These are phyloP conservation scores for Columba guinea DNA, from an alignment of 2,797 vertebrate species.

Conservation along the genomic window DNA sequence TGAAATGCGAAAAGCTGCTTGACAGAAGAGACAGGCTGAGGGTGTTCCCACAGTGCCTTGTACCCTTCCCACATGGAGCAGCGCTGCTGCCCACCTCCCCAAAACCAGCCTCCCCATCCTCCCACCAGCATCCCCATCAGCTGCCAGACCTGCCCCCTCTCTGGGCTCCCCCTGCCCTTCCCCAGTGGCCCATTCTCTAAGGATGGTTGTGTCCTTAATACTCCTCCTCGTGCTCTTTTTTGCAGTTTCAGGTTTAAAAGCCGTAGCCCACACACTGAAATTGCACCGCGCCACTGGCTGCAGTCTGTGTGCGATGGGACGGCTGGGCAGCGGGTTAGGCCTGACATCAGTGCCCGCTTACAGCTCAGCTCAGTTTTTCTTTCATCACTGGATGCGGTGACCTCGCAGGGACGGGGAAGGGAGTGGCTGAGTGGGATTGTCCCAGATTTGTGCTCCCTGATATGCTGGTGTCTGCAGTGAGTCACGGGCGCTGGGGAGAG, in stretches of 20 bases:
- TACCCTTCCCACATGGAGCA: neutral
- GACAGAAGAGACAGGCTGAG: neutral
- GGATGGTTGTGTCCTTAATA: rapidly evolving
- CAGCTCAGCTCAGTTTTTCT: rapidly evolving
- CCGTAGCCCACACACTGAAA: rapidly evolving
- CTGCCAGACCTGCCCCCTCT: neutral
- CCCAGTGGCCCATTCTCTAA: neutral
- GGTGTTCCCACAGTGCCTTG: neutral
- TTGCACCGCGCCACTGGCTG: neutral
- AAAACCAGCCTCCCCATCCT: neutral
- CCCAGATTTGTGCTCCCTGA: neutral
- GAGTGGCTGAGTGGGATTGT: neutral
- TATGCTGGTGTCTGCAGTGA: neutral
- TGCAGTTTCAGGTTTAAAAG: neutral
- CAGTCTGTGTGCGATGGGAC: rapidly evolving
- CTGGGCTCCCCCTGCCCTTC: neutral
- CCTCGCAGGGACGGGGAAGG: neutral
- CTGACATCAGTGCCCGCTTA: rapidly evolving
- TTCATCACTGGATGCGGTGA: neutral
- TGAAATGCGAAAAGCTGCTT: constrained; percentile 60
- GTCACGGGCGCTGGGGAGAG: neutral
- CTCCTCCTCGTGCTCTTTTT: neutral
- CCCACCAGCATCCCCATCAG: neutral
- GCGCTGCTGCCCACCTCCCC: neutral
- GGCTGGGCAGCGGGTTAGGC: neutral